Evolutionary conservation across 1,140 invertebrate genomes (phyloP).

Genomic region (Theocolax elegans): DNA sequence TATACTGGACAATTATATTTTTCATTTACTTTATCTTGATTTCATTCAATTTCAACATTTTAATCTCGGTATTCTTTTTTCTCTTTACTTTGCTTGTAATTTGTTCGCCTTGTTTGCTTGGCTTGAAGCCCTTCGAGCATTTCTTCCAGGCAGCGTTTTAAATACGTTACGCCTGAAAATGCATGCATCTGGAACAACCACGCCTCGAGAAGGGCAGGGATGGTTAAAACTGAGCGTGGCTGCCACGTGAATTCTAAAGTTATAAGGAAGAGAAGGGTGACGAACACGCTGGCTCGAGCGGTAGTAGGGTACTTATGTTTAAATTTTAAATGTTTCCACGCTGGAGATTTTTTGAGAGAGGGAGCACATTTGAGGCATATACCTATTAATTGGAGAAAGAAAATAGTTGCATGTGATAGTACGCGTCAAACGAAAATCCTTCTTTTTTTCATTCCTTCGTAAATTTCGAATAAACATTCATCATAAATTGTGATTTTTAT

Average conservation of each 20-base stretch:
- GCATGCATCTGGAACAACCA: too few species aligned
- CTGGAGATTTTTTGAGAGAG: background rate
- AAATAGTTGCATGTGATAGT: background rate
- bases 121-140: too few species aligned
- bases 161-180: background rate
- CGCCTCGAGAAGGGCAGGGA: too few species aligned
- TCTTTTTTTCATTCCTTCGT: background rate
- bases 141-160: background rate
- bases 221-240: too few species aligned
- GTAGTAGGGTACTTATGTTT: background rate
- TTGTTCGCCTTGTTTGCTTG: background rate
- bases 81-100: conserved; percentile 21
- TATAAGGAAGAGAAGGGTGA: too few species aligned
- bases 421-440: background rate
- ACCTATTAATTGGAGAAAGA: background rate
- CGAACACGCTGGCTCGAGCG: too few species aligned
- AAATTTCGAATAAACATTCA: too few species aligned
- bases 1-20: too few species aligned
- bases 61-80: conserved; percentile 31
- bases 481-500: too few species aligned
- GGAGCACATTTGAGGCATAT: background rate
- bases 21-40: too few species aligned
- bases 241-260: too few species aligned
- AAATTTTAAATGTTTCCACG: background rate
- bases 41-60: too few species aligned